These are phyloP conservation scores for Itoplectis maculator DNA, from an alignment of 2,888 invertebrate genomes.

Conservation along the genomic window DNA sequence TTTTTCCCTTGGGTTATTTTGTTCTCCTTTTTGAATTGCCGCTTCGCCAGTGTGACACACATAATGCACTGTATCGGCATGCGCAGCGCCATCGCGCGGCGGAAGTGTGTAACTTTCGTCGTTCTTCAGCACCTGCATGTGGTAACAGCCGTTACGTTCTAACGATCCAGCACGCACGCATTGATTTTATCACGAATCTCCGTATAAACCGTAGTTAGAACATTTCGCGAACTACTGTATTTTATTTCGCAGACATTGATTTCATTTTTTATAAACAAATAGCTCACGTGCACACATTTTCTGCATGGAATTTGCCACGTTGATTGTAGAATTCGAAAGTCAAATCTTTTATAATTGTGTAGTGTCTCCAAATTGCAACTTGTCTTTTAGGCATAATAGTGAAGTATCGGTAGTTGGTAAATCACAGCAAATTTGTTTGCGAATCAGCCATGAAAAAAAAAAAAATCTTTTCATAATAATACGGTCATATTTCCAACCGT, in stretches of 20 bases:
- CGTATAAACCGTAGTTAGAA: background rate
- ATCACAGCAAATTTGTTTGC: no score
- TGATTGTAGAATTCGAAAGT: no score
- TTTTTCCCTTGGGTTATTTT: constrained; percentile 56
- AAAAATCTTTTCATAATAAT: no score
- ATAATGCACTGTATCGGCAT: constrained; percentile 77
- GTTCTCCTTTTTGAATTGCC: background rate
- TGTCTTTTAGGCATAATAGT: no score
- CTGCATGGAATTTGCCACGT: no score
- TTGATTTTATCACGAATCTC: background rate
- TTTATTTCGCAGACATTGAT: background rate
- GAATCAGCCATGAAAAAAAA: no score
- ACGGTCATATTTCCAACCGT: no score
- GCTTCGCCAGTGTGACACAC: constrained; percentile 53
- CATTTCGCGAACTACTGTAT: background rate
- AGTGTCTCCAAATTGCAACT: no score
- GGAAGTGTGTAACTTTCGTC: constrained; percentile 24
- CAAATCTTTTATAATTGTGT: no score
- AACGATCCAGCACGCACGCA: background rate
- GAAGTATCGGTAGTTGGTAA: no score
- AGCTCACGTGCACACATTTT: no score
- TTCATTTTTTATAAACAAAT: no score
- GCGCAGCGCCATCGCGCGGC: constrained; percentile 51
- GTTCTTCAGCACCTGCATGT: background rate
- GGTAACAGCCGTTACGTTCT: background rate